Evolutionary conservation across 2,797 vertebrate species (phyloP).

Genomic region (Hephaestus fuliginosus): DNA sequence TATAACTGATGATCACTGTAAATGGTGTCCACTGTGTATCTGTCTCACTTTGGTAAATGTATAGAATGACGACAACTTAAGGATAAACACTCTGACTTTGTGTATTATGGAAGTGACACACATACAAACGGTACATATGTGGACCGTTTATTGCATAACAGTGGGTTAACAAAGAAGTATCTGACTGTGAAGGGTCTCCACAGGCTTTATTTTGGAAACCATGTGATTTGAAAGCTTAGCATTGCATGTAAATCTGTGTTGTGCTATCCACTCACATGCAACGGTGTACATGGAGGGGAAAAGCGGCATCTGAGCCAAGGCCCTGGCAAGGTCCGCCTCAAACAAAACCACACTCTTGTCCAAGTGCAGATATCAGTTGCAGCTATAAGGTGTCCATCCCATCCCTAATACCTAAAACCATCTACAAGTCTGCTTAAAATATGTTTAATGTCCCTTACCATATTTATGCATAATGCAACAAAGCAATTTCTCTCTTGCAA

Average conservation of each 20-base stretch:
- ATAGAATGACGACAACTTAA: too few relatives aligned
- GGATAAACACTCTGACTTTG: not conserved
- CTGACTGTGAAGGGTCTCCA: not conserved
- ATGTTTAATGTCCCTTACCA: not conserved
- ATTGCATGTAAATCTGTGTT: not conserved
- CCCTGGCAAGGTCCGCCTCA: too few relatives aligned
- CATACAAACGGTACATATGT: not conserved
- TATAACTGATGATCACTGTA: too few relatives aligned
- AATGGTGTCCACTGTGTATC: too few relatives aligned
- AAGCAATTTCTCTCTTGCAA: not conserved
- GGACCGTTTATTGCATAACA: not conserved
- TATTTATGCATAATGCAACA: too few relatives aligned
- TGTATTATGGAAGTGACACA: not conserved
- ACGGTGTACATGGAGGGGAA: too few relatives aligned
- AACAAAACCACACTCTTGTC: not conserved
- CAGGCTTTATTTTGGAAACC: not conserved
- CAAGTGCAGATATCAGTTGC: too few relatives aligned
- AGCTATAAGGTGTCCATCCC: too few relatives aligned
- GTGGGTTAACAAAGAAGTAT: not conserved
- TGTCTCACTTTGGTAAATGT: not conserved
- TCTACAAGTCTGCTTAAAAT: not conserved
- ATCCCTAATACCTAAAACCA: not conserved
- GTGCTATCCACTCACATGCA: too few relatives aligned
- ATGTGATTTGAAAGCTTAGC: not conserved
- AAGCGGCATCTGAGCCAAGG: too few relatives aligned